Evolutionary conservation across 2,797 vertebrate genomes (phyloP).

Genomic region (Myripristis jacobus): DNA sequence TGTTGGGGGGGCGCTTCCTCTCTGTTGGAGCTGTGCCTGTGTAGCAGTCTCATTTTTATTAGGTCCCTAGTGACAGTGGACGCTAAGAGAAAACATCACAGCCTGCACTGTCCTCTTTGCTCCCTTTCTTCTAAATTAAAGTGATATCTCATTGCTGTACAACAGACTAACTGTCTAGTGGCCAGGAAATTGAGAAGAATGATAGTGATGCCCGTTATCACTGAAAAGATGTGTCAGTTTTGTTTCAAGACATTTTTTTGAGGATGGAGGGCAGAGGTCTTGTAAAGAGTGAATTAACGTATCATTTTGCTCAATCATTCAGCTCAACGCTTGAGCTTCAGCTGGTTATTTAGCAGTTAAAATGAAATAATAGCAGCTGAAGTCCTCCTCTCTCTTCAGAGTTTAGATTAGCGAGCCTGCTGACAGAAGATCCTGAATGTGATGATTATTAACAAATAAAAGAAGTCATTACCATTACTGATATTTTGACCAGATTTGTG

Average conservation of each 20-base stretch:
- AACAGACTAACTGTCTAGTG: conserved; percentile 59
- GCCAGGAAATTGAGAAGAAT: conserved; percentile 64
- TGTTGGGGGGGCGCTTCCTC: conserved; percentile 1
- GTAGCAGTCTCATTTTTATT: conserved; percentile 74
- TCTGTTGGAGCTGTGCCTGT: conserved; percentile 42
- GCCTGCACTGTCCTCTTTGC: conserved; percentile 53
- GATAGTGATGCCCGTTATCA: conserved; percentile 49
- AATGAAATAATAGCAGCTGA: conserved; percentile 2
- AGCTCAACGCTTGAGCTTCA: conserved; percentile 3
- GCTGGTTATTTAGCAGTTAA: neutral
- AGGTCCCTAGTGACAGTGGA: conserved; percentile 69
- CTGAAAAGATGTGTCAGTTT: conserved; percentile 33
- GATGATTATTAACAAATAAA: too few relatives aligned
- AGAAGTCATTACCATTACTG: too few relatives aligned
- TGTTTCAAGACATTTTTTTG: conserved; percentile 33
- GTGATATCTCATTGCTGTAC: conserved; percentile 76
- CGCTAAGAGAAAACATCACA: conserved; percentile 67
- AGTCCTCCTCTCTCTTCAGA: neutral
- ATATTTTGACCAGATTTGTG: too few relatives aligned
- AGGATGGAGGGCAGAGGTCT: neutral
- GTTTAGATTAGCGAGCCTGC: neutral
- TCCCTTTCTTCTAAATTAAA: conserved; percentile 78
- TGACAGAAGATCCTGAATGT: too few relatives aligned
- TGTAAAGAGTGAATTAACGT: conserved; percentile 10
- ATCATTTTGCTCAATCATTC: neutral